These are phyloP conservation scores for Lynx canadensis DNA, from an alignment of 2,113 vertebrate genomes.

Conservation along the genomic window DNA sequence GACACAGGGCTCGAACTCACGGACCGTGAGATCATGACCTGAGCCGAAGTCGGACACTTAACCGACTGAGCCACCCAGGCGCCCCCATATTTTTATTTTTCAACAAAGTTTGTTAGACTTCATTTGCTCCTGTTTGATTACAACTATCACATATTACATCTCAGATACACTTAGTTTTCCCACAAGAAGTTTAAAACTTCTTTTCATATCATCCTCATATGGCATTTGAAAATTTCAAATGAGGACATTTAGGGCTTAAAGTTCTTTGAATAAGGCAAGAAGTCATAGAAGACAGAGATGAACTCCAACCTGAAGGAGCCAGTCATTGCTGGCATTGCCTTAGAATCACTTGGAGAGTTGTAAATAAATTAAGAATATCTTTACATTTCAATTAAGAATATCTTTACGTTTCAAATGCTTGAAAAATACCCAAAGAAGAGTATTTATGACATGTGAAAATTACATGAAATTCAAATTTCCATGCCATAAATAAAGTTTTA, in stretches of 20 bases:
- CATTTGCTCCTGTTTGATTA: neutral
- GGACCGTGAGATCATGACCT: too few species aligned
- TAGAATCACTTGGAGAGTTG: neutral
- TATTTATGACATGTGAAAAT: constrained; percentile 8
- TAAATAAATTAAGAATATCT: neutral
- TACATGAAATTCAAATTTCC: constrained; percentile 49
- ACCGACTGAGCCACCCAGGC: too few species aligned
- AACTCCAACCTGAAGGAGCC: neutral
- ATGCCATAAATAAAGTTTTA: neutral
- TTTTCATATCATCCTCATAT: neutral
- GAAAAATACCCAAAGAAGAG: neutral
- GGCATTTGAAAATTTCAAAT: neutral
- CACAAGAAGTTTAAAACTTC: neutral
- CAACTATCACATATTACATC: neutral
- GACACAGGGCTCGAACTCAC: too few species aligned
- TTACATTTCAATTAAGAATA: constrained; percentile 23
- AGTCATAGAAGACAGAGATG: neutral
- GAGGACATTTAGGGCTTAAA: neutral
- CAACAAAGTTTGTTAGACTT: constrained; percentile 31
- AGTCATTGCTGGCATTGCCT: neutral
- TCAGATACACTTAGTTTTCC: neutral
- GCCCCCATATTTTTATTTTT: neutral
- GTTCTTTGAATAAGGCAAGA: neutral
- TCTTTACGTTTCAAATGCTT: constrained; percentile 22
- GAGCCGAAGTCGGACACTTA: too few species aligned